phyloP scores from a whole-genome alignment of 2,113 vertebrate species.

The Calyptommatus sinebrachiatus region DNA sequence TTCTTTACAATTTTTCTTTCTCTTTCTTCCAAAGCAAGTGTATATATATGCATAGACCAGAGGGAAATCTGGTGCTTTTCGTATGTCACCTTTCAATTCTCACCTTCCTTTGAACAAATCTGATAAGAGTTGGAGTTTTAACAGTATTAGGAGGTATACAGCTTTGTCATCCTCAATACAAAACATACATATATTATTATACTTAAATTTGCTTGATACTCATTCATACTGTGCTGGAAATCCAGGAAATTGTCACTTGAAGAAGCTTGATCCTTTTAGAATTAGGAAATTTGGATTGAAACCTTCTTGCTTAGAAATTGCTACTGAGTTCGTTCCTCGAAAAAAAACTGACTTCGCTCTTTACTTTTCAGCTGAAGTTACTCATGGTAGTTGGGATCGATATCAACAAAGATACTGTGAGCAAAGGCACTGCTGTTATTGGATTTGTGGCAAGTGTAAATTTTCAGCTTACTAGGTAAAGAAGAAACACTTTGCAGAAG shows the following conservation, averaged over 20 bases:
- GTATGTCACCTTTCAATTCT: too few species aligned
- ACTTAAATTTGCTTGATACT: not conserved
- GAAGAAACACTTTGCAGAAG: not conserved
- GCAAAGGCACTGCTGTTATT: constrained; percentile 44
- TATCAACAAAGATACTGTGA: constrained; percentile 54
- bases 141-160: too few species aligned
- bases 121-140: too few species aligned
- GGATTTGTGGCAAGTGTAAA: constrained; percentile 69
- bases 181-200: not conserved
- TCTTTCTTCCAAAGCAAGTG: not conserved
- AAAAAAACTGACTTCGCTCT: not conserved
- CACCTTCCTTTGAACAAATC: too few species aligned
- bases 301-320: too few species aligned
- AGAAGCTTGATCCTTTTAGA: not conserved
- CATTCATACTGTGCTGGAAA: not conserved
- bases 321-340: too few species aligned
- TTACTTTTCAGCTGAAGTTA: constrained; percentile 58
- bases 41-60: not conserved
- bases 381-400: constrained; percentile 63
- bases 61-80: too few species aligned
- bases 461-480: constrained; percentile 65
- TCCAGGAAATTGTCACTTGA: not conserved
- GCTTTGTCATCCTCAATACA: too few species aligned
- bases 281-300: too few species aligned
- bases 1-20: not conserved